These are phyloP conservation scores for Heterohyrax brucei DNA, from an alignment of 2,797 vertebrate species.

Conservation along the genomic window DNA sequence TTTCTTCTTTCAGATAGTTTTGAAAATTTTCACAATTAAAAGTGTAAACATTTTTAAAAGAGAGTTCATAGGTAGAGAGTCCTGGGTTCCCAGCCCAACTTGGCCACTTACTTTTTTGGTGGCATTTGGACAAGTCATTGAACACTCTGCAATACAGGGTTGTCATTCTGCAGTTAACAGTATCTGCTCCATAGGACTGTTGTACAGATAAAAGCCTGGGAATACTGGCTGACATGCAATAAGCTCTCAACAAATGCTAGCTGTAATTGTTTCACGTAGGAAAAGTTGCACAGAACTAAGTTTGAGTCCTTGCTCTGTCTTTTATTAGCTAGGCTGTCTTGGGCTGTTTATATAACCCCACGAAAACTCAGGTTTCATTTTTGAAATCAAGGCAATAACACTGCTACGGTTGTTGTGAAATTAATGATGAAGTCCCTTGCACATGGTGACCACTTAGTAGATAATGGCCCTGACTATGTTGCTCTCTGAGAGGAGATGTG, in stretches of 20 bases:
- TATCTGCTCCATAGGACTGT: neutral
- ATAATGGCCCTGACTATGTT: neutral
- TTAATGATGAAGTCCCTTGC: constrained; percentile 25
- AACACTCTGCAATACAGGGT: neutral
- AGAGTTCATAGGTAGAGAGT: neutral
- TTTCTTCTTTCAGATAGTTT: neutral
- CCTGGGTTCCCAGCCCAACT: neutral
- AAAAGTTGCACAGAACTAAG: constrained; percentile 11
- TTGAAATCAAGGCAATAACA: constrained; percentile 24
- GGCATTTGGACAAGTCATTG: neutral
- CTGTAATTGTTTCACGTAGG: constrained; percentile 60
- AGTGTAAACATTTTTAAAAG: neutral
- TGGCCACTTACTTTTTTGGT: neutral
- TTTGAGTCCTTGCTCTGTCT: constrained; percentile 60
- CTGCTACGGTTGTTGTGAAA: constrained; percentile 3
- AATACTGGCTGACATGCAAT: constrained; percentile 19
- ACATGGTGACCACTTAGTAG: constrained; percentile 32
- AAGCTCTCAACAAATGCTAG: constrained; percentile 48
- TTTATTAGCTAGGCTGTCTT: constrained; percentile 59
- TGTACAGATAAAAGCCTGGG: neutral
- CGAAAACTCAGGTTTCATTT: constrained; percentile 60
- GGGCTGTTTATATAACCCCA: constrained; percentile 66
- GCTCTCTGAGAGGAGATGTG: neutral
- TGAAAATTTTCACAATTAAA: constrained; percentile 20
- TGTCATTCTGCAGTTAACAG: neutral